These are phyloP conservation scores for Oxytorus armatus DNA, from an alignment of 2,888 invertebrate species.

Conservation along the genomic window DNA sequence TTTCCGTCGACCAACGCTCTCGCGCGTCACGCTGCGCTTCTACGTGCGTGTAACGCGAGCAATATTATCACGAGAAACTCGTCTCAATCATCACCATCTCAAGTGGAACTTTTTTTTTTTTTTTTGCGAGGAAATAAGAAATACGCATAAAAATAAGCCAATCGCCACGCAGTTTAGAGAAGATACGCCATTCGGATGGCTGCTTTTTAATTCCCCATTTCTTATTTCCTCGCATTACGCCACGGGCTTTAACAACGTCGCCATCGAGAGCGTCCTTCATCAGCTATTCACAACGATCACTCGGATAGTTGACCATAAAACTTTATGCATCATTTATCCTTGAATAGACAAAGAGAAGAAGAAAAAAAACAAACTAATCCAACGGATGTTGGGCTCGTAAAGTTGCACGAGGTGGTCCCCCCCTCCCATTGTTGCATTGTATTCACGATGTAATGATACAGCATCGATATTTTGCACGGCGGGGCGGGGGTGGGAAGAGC, in stretches of 20 bases:
- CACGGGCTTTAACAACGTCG: constrained; percentile 13
- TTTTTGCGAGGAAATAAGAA: too few relatives aligned
- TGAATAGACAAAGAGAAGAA: constrained; percentile 32
- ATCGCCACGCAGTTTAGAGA: too few relatives aligned
- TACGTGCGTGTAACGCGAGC: too few relatives aligned
- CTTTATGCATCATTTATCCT: constrained; percentile 58
- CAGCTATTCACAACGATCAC: constrained; percentile 68
- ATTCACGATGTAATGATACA: constrained; percentile 5
- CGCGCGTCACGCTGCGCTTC: too few relatives aligned
- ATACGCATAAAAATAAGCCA: too few relatives aligned
- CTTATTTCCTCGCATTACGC: too few relatives aligned
- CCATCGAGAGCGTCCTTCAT: constrained; percentile 58
- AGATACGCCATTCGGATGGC: too few relatives aligned
- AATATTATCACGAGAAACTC: too few relatives aligned
- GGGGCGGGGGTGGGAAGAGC: not conserved
- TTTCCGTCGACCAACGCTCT: constrained; percentile 50
- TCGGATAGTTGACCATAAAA: constrained; percentile 61
- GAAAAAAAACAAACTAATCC: constrained; percentile 30
- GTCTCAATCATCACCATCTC: too few relatives aligned
- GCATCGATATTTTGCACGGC: not conserved
- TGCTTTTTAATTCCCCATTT: too few relatives aligned
- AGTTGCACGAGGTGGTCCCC: constrained; percentile 31
- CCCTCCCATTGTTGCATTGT: constrained; percentile 54
- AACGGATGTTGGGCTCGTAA: constrained; percentile 46
- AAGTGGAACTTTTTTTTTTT: too few relatives aligned